Percentiles rank a stretch among this genome's conserved stretches.
Evolutionary conservation across 92 coral and sea anemone genomes (phyloP).

Genomic region (Palythoa grandis): DNA sequence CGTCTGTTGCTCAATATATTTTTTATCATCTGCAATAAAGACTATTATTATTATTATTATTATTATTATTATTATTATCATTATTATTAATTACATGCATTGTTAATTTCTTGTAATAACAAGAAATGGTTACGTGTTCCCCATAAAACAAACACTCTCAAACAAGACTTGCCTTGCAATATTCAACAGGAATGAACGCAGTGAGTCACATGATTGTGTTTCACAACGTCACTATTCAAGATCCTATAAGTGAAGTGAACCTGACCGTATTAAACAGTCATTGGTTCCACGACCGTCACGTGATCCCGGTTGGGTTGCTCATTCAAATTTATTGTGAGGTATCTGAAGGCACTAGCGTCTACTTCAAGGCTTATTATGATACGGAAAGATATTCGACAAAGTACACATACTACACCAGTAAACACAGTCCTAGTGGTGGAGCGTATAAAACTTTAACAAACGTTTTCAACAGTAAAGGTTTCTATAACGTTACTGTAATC

Average conservation of each 20-base stretch:
- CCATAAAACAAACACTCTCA: not conserved
- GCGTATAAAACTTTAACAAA: constrained; percentile 41
- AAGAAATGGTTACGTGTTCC: no score
- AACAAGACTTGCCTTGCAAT: not conserved
- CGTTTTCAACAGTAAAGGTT: constrained; percentile 49
- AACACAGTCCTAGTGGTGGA: constrained; percentile 44
- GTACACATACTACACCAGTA: constrained; percentile 43
- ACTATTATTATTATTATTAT: no score
- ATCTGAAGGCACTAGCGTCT: constrained; percentile 68
- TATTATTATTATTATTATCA: no score
- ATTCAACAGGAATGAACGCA: constrained; percentile 54
- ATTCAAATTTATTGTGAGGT: constrained; percentile 52
- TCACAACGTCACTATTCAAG: constrained; percentile 77
- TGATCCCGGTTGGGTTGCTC: constrained; percentile 56
- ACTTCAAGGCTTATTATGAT: constrained; percentile 44
- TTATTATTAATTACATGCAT: no score
- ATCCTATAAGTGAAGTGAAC: constrained; percentile 59
- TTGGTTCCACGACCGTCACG: constrained; percentile 27
- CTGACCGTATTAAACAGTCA: constrained; percentile 51
- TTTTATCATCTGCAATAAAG: no score
- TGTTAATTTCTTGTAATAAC: no score
- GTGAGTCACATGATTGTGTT: constrained; percentile 76
- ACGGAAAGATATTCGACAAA: not conserved
- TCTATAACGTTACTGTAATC: constrained; percentile 58
- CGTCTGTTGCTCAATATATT: no score